These are phyloP conservation scores for Orycteropus afer DNA, from an alignment of 2,113 vertebrate genomes.

Conservation along the genomic window DNA sequence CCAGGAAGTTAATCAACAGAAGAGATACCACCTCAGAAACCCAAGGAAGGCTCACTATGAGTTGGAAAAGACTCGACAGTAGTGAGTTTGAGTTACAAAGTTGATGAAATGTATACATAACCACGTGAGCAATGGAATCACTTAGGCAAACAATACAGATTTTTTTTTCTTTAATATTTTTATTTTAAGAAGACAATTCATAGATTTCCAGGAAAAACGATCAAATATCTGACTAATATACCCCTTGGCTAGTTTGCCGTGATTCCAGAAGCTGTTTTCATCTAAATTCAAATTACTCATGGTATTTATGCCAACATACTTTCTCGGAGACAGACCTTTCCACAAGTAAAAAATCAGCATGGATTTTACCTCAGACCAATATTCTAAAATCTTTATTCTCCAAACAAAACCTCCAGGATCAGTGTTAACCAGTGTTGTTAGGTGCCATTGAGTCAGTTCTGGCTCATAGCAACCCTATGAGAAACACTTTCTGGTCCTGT, in stretches of 20 bases:
- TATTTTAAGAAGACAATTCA: not conserved
- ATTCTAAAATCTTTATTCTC: not conserved
- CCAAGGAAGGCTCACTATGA: too few species aligned
- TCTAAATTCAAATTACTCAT: constrained; percentile 55
- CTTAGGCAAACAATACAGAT: not conserved
- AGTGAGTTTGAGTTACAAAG: too few species aligned
- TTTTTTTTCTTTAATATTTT: not conserved
- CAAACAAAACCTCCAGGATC: not conserved
- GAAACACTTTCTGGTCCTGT: too few species aligned
- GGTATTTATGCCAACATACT: constrained; percentile 58
- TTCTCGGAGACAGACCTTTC: constrained; percentile 73
- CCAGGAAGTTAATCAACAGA: constrained; percentile 67
- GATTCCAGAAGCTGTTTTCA: constrained; percentile 1
- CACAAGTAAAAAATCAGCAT: constrained; percentile 20
- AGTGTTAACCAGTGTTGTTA: too few species aligned
- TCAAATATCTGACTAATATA: not conserved
- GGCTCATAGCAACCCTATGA: too few species aligned
- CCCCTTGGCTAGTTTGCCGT: not conserved
- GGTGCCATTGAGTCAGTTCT: too few species aligned
- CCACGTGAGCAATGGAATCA: constrained; percentile 10
- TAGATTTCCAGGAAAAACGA: not conserved
- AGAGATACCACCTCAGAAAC: too few species aligned
- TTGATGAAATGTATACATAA: constrained; percentile 21
- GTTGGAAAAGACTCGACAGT: too few species aligned
- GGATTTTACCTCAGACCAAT: not conserved